These are phyloP conservation scores for Ectropis crepuscularia DNA, from an alignment of 2,888 invertebrate genomes.

Conservation along the genomic window DNA sequence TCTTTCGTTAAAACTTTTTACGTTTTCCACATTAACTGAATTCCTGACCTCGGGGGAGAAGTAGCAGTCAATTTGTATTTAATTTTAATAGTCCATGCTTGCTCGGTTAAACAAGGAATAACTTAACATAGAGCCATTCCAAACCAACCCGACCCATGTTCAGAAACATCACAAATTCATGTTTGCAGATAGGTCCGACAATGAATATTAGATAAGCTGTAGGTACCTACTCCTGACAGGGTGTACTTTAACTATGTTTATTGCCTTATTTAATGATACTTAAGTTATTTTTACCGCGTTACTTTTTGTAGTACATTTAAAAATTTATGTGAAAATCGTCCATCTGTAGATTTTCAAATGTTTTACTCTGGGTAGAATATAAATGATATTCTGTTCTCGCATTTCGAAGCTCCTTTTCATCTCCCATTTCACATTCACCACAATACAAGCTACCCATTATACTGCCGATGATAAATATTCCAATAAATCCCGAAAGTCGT, in stretches of 20 bases:
- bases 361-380: background rate
- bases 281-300: too few species aligned
- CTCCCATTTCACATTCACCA: constrained; percentile 14
- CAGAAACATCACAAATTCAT: constrained; percentile 17
- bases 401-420: constrained; percentile 14
- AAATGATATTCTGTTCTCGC: background rate
- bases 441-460: constrained; percentile 16
- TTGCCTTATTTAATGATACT: too few species aligned
- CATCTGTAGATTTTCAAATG: too few species aligned
- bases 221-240: background rate
- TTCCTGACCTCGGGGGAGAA: too few species aligned
- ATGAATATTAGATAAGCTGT: constrained; percentile 13
- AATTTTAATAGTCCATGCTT: too few species aligned
- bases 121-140: constrained; percentile 4
- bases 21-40: too few species aligned
- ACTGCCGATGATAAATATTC: constrained; percentile 22
- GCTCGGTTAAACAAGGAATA: background rate
- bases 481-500: constrained; percentile 21
- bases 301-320: too few species aligned
- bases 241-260: too few species aligned
- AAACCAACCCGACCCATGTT: constrained; percentile 5
- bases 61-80: too few species aligned
- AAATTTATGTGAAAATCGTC: too few species aligned
- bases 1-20: too few species aligned
- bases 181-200: constrained; percentile 4